Evolutionary conservation across 2,888 invertebrate genomes (phyloP).

Genomic region (Megamerina dolium): DNA sequence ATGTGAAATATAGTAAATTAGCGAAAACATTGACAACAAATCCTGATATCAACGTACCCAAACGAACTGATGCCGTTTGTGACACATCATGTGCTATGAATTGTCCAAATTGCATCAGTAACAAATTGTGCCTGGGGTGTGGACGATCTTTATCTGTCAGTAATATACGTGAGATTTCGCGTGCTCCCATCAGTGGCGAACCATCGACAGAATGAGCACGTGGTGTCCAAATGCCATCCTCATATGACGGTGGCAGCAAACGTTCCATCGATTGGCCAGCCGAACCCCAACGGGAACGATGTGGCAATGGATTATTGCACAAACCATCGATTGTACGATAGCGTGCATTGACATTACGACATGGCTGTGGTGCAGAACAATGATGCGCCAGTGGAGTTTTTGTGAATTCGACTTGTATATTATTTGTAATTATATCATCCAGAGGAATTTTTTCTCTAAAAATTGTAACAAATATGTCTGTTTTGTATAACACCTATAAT

Average conservation of each 20-base stretch:
- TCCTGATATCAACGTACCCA: slow-evolving; percentile 60
- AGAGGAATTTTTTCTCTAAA: slow-evolving; percentile 37
- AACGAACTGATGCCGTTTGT: slow-evolving; percentile 63
- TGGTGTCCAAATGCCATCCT: slow-evolving; percentile 55
- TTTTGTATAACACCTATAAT: background rate
- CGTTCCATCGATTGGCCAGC: slow-evolving; percentile 60
- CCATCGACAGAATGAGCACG: slow-evolving; percentile 45
- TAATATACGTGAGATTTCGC: slow-evolving; percentile 60
- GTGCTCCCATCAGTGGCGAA: slow-evolving; percentile 58
- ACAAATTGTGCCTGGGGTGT: slow-evolving; percentile 58
- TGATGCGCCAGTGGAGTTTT: slow-evolving; percentile 36
- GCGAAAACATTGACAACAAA: too few relatives aligned
- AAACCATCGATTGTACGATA: slow-evolving; percentile 73
- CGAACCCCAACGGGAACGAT: slow-evolving; percentile 59
- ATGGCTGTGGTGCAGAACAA: slow-evolving; percentile 48
- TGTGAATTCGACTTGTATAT: slow-evolving; percentile 40
- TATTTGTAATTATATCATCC: slow-evolving; percentile 44
- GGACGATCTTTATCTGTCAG: slow-evolving; percentile 57
- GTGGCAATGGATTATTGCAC: slow-evolving; percentile 66
- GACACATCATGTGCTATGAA: slow-evolving; percentile 71
- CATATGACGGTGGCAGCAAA: slow-evolving; percentile 61
- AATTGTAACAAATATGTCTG: background rate
- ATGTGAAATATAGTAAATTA: background rate
- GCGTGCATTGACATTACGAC: slow-evolving; percentile 49
- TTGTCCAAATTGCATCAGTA: slow-evolving; percentile 76